Evolutionary conservation across 2,113 vertebrate species (phyloP), one percentile per base, ranked within the genome.

Genomic region (Australoheros scitulus): DNA sequence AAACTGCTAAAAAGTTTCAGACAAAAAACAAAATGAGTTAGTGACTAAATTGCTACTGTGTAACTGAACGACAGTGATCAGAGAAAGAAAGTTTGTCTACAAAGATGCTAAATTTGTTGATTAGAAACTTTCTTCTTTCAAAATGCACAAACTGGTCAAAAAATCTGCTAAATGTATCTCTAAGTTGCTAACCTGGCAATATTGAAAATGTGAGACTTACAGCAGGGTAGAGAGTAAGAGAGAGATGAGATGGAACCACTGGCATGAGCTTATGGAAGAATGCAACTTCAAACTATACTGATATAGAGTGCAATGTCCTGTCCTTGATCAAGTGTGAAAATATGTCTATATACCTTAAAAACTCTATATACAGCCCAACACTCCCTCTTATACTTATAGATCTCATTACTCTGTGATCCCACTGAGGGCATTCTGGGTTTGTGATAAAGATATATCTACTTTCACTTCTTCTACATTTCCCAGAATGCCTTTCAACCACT

Each of bases 401-500:
- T 59, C 22, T 59, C 22, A 34, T 47, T 50, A 61, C 47, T 83
- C 61, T 60, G 32, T 24, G 41, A 61, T 79, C 26, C 57, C 82
- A 20, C 14, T 34, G 34, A 72, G 47, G 76, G 50, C 22, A 64
- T 70, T 87, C 24, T 56, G 15, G 81, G 41, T 50, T 52, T 52
- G 24, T 52, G 24, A 29, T 52, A 15, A 26, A 50, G 24, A 11
- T 26, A 56, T 75, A 36, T 74, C 36, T 41, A 20, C 52, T 34
- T 4, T 6, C 18, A 38, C 57, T 61, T 76, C 11, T 18, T 77
- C 47, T 60, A 15, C 60, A 74, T 65, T 57, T 80, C 81, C 63
- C 52, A 79, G 17, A 81, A 82, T 83, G 22, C 55, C n/a, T 76
- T 77, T 68, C 38, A 77, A 70, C 24, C 41, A 29, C 65, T 50